Conservation (phyloP, 2,888 invertebrate genomes). For the Agrotis segetum region DNA sequence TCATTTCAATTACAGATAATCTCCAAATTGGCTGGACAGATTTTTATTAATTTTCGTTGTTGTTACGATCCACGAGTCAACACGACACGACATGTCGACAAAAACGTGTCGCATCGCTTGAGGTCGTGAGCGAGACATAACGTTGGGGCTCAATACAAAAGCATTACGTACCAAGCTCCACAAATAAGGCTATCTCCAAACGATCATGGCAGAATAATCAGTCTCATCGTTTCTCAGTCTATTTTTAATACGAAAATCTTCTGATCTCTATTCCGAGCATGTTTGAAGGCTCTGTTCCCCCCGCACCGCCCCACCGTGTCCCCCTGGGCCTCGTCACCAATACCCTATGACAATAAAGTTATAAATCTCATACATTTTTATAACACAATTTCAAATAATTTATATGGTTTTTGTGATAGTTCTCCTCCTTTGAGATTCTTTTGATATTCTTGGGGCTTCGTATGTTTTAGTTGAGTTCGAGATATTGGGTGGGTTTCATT, state of each 20-base stretch:
- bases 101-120: background rate
- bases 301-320: conserved; percentile 20
- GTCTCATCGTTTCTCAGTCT: conserved; percentile 67
- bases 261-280: conserved; percentile 76
- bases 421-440: conserved; percentile 45
- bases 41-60: too few relatives aligned
- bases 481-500: conserved; percentile 16
- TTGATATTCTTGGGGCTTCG: conserved; percentile 49
- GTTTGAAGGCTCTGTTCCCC: conserved; percentile 67
- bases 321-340: conserved; percentile 67
- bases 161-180: conserved; percentile 38
- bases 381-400: conserved; percentile 80
- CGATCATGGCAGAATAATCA: conserved; percentile 68
- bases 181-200: conserved; percentile 57
- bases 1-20: too few relatives aligned
- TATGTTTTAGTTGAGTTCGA: conserved; percentile 33
- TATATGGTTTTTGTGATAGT: conserved; percentile 64
- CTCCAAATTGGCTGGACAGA: too few relatives aligned
- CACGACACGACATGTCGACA: background rate
- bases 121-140: conserved; percentile 2
- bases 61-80: background rate
- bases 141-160: conserved; percentile 39
- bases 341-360: conserved; percentile 76
- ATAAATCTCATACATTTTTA: conserved; percentile 86
- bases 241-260: conserved; percentile 78